Evolutionary conservation across 2,888 invertebrate genomes (phyloP).

Genomic region (Drosophila kokeensis): DNA sequence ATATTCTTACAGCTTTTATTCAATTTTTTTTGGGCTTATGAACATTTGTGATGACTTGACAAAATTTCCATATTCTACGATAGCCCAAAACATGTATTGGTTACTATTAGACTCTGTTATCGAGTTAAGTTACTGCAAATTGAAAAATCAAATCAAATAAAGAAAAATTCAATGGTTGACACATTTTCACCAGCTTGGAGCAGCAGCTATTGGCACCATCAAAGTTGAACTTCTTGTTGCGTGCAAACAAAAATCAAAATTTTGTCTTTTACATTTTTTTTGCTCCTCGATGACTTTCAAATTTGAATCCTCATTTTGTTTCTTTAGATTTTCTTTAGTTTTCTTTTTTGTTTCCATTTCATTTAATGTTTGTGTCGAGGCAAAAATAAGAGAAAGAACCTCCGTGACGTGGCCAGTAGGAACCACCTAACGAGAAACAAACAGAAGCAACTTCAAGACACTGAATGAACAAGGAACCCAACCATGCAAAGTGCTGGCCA

Average conservation of each 20-base stretch:
- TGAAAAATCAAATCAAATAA: neutral
- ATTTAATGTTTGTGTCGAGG: too few relatives aligned
- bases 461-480: conserved; percentile 9
- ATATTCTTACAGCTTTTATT: neutral
- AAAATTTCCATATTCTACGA: conserved; percentile 17
- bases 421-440: conserved; percentile 22
- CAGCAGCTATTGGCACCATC: conserved; percentile 10
- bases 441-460: conserved; percentile 26
- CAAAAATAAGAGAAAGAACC: conserved; percentile 6
- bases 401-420: neutral
- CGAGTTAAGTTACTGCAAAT: conserved; percentile 13
- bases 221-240: neutral
- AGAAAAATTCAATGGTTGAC: neutral
- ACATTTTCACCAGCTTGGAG: conserved; percentile 13
- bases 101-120: neutral
- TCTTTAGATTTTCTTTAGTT: too few relatives aligned
- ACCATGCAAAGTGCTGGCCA: conserved; percentile 24
- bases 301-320: too few relatives aligned
- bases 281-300: too few relatives aligned
- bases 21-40: conserved; percentile 3
- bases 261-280: too few relatives aligned
- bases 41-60: conserved; percentile 21
- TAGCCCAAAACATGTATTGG: conserved; percentile 14
- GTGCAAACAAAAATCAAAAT: too few relatives aligned
- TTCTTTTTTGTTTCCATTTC: too few relatives aligned